A percentile compares a stretch with the other conserved stretches of the same genome.
Conservation (phyloP, 2,797 vertebrate species). For the Rhinoraja longicauda region DNA sequence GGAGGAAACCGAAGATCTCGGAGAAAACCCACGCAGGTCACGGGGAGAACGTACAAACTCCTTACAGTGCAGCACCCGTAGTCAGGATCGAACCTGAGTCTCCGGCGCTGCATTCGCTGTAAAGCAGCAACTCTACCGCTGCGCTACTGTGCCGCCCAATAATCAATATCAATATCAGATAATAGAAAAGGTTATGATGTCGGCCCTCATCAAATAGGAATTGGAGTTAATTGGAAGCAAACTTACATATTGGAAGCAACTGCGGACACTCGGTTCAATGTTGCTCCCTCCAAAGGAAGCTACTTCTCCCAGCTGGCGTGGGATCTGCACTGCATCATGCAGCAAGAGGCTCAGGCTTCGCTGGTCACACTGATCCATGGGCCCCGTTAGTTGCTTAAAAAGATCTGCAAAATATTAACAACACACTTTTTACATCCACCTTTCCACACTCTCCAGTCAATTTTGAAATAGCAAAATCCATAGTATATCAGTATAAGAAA, state of each 20-base stretch:
- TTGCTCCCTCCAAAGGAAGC: constrained; percentile 94
- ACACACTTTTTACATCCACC: background rate
- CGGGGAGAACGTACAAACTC: too few relatives aligned
- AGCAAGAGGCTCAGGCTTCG: constrained; percentile 84
- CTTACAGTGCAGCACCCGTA: too few relatives aligned
- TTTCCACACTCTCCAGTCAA: background rate
- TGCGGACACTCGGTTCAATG: constrained; percentile 92
- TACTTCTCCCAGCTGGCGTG: constrained; percentile 88
- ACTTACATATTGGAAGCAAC: constrained; percentile 91
- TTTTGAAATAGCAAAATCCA: background rate
- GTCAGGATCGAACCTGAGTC: too few relatives aligned
- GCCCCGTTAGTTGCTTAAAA: constrained; percentile 81
- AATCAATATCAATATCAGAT: background rate
- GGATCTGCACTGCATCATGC: constrained; percentile 92
- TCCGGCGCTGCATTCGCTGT: too few relatives aligned
- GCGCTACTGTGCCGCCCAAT: too few relatives aligned
- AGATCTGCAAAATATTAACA: constrained; percentile 62
- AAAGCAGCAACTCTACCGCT: too few relatives aligned
- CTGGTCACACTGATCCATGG: constrained; percentile 86
- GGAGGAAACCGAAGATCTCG: too few relatives aligned
- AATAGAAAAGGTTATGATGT: background rate
- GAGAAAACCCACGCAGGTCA: too few relatives aligned
- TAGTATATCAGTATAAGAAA: too few relatives aligned
- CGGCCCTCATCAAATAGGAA: background rate
- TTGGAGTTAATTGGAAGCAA: background rate